Evolutionary conservation across 2,888 invertebrate species (phyloP).

Genomic region (Arge pagana): DNA sequence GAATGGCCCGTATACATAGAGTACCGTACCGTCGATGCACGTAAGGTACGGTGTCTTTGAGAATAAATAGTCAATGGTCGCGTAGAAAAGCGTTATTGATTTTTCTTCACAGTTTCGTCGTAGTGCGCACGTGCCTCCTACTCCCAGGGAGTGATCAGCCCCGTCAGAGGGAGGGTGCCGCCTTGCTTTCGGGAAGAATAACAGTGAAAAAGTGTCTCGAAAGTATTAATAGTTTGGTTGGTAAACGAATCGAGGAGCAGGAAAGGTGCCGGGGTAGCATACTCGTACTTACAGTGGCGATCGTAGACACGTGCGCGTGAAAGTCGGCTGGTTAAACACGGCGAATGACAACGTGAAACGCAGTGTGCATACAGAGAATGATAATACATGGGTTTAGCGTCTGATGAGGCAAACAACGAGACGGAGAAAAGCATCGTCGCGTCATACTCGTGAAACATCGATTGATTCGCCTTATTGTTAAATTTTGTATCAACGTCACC

Average conservation of each 20-base stretch:
- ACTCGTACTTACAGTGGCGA: neutral
- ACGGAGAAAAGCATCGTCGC: too few relatives aligned
- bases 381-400: too few relatives aligned
- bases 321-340: too few relatives aligned
- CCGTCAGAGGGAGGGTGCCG: constrained; percentile 7
- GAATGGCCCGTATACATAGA: too few relatives aligned
- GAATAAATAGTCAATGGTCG: constrained; percentile 4
- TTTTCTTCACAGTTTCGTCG: constrained; percentile 11
- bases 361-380: too few relatives aligned
- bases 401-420: too few relatives aligned
- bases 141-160: constrained; percentile 19
- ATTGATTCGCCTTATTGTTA: neutral
- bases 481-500: neutral
- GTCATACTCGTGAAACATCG: neutral
- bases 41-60: too few relatives aligned
- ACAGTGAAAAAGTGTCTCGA: neutral
- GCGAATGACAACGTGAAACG: too few relatives aligned
- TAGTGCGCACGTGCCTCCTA: constrained; percentile 17
- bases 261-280: neutral
- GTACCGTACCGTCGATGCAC: too few relatives aligned
- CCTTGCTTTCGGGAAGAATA: constrained; percentile 3
- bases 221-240: neutral
- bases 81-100: constrained; percentile 15
- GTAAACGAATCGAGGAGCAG: too few relatives aligned
- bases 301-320: too few relatives aligned